Conservation (phyloP, 2,888 invertebrate genomes). For the Drosophila melanocephala region DNA sequence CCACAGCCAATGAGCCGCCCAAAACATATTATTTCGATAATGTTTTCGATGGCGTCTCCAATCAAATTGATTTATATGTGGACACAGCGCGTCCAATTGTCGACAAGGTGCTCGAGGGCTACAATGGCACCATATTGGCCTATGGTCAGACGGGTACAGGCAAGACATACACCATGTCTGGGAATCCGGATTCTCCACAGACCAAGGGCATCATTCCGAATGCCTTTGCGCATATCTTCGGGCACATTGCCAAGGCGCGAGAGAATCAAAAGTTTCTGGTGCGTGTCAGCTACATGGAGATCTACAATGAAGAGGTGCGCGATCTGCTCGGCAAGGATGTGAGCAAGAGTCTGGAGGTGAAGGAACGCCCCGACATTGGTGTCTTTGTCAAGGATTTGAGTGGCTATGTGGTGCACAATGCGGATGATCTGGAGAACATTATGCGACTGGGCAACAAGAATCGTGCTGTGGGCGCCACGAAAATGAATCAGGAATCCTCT, state of each 20-base stretch:
- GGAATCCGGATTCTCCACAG: slow-evolving; percentile 94
- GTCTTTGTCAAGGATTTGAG: slow-evolving; percentile 99
- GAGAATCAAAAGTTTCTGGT: slow-evolving; percentile 98
- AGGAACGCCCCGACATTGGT: slow-evolving; percentile 96
- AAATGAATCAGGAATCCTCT: slow-evolving; percentile 99
- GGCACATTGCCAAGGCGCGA: slow-evolving; percentile 97
- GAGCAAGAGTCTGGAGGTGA: slow-evolving; percentile 94
- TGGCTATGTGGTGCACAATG: slow-evolving; percentile 98
- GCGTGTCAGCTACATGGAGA: slow-evolving; percentile 98
- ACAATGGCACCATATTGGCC: slow-evolving; percentile 97
- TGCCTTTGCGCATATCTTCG: slow-evolving; percentile 99
- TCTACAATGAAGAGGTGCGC: slow-evolving; percentile 99
- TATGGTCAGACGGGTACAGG: slow-evolving; percentile 98
- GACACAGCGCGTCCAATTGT: slow-evolving; percentile 98
- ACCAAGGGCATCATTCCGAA: slow-evolving; percentile 98
- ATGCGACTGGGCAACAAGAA: slow-evolving; percentile 99
- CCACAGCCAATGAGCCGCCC: slow-evolving; percentile 90
- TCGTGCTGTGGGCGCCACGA: slow-evolving; percentile 95
- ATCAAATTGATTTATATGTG: slow-evolving; percentile 96
- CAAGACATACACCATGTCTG: slow-evolving; percentile 99
- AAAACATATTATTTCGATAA: slow-evolving; percentile 98
- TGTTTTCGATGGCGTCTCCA: slow-evolving; percentile 94
- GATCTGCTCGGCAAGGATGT: slow-evolving; percentile 97
- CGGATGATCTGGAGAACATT: slow-evolving; percentile 96
- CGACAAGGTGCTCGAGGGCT: slow-evolving; percentile 97